Conservation (phyloP, 2,797 vertebrate species). For the Decapterus maruadsi region DNA sequence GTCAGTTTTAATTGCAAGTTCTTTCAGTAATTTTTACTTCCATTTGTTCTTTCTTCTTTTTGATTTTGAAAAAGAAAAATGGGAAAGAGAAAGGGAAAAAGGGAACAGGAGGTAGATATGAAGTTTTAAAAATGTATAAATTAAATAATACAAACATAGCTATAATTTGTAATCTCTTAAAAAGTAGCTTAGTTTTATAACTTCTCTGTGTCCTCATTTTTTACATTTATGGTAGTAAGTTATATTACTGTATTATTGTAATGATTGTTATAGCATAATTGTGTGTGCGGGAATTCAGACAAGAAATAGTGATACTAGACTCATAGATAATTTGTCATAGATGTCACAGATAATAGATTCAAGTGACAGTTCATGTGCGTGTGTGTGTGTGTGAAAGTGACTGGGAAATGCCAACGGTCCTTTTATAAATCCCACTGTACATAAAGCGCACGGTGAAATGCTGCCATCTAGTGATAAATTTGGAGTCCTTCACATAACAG, state of each 20-base stretch:
- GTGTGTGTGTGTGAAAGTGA: background rate
- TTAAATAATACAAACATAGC: conserved; percentile 25
- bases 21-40: conserved; percentile 3
- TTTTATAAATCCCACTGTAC: background rate
- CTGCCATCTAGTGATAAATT: conserved; percentile 69
- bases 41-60: background rate
- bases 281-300: background rate
- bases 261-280: background rate
- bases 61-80: background rate
- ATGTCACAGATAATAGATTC: background rate
- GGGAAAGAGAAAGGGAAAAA: conserved; percentile 3
- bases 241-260: background rate
- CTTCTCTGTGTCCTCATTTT: background rate
- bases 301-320: background rate
- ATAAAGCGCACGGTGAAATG: conserved; percentile 52
- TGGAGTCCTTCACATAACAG: conserved; percentile 27
- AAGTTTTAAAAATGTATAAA: too few species aligned
- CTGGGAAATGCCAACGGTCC: background rate
- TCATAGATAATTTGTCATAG: background rate
- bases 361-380: background rate
- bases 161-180: conserved; percentile 7
- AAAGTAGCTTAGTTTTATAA: background rate
- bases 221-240: background rate
- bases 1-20: too few species aligned
- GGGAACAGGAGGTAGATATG: too few species aligned